Percentiles rank a stretch among this genome's conserved stretches.
phyloP scores from a whole-genome alignment of 2,888 invertebrate genomes.

The Dusona sp. region DNA sequence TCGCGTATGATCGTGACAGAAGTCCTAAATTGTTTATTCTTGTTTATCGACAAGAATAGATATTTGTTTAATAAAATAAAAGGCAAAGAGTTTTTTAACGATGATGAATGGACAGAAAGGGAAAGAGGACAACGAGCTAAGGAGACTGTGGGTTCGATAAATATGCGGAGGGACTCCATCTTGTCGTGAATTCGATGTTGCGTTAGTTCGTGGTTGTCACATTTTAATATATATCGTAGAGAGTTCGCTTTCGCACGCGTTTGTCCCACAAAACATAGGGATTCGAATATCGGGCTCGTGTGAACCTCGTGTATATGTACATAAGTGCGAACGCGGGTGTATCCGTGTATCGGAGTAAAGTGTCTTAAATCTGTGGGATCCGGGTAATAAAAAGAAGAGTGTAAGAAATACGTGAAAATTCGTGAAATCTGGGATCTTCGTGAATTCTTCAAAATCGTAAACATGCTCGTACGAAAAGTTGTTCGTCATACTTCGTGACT shows the following conservation, averaged over 20 bases:
- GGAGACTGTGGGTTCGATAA: conserved; percentile 40
- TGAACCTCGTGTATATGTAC: conserved; percentile 25
- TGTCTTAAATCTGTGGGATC: conserved; percentile 2
- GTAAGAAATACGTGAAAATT: neutral
- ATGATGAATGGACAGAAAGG: neutral
- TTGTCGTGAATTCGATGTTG: conserved; percentile 71
- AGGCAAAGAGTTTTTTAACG: neutral
- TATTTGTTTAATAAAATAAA: neutral
- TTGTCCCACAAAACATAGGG: conserved; percentile 47
- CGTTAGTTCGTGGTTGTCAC: conserved; percentile 74
- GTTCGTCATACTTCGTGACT: neutral
- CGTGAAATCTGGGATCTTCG: neutral
- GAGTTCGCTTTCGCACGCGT: conserved; percentile 54
- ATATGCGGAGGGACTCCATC: conserved; percentile 57
- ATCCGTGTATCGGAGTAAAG: neutral
- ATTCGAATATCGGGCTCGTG: conserved; percentile 65
- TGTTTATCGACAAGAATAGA: neutral
- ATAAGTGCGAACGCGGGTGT: neutral
- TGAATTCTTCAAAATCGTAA: neutral
- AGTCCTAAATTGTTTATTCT: conserved; percentile 10
- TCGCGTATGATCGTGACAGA: conserved; percentile 17
- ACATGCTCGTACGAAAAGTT: conserved; percentile 7
- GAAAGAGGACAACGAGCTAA: conserved; percentile 25
- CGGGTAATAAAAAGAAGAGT: neutral
- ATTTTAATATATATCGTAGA: conserved; percentile 67